phyloP scores from a whole-genome alignment of 2,797 vertebrate genomes.

The Fringilla coelebs region DNA sequence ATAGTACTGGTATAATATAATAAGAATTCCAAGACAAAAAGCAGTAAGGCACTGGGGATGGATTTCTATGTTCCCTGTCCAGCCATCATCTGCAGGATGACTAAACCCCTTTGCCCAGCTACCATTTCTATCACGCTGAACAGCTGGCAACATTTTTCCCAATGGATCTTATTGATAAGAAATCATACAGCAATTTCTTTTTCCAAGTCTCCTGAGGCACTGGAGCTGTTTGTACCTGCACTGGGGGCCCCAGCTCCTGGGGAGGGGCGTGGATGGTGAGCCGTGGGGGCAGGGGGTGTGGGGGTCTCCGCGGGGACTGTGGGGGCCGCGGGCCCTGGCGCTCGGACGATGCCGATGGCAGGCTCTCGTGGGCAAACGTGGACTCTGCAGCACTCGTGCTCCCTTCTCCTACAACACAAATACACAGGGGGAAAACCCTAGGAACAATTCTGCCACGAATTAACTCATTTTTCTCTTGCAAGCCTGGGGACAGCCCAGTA shows the following conservation, averaged over 20 bases:
- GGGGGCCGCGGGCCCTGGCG: constrained; percentile 82
- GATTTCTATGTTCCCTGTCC: not conserved
- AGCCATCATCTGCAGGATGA: not conserved
- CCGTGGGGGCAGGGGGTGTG: constrained; percentile 85
- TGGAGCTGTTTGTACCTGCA: constrained; percentile 76
- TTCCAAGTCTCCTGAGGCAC: not conserved
- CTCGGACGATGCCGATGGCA: constrained; percentile 79
- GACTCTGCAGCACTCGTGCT: constrained; percentile 77
- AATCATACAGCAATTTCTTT: not conserved
- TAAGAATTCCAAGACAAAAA: not conserved
- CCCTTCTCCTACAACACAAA: constrained; percentile 78
- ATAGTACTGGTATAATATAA: not conserved
- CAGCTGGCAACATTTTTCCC: not conserved
- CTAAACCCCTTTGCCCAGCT: not conserved
- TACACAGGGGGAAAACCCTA: not conserved
- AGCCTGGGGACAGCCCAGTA: not conserved
- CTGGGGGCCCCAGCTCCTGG: constrained; percentile 87
- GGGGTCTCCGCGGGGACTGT: constrained; percentile 86
- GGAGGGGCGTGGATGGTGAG: constrained; percentile 86
- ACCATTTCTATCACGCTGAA: not conserved
- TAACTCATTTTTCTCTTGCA: not conserved
- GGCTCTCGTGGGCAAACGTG: constrained; percentile 81
- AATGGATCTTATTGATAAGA: not conserved
- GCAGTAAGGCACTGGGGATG: not conserved
- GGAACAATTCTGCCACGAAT: not conserved